A percentile compares a stretch with the other conserved stretches of the same genome.
These are phyloP conservation scores for Papilio glaucus DNA, from an alignment of 1,140 invertebrate species.

Conservation along the genomic window DNA sequence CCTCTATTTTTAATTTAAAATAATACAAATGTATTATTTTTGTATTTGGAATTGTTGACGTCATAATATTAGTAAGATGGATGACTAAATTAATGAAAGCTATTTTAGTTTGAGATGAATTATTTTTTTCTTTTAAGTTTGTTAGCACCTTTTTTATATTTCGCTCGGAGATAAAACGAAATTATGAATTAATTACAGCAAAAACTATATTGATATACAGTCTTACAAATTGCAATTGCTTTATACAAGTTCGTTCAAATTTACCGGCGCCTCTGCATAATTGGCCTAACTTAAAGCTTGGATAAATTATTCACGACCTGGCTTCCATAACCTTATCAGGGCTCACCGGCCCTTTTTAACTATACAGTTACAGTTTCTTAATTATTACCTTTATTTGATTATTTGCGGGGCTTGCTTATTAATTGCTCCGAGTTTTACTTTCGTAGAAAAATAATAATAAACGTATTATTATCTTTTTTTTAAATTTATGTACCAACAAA, in stretches of 20 bases:
- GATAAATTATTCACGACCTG: constrained; percentile 16
- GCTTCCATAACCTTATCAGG: not conserved
- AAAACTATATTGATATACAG: not conserved
- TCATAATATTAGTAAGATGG: too few relatives aligned
- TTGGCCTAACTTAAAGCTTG: constrained; percentile 9
- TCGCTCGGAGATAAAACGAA: not conserved
- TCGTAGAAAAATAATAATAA: not conserved
- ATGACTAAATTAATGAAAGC: too few relatives aligned
- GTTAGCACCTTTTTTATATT: not conserved
- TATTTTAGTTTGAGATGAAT: too few relatives aligned
- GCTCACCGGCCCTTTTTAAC: not conserved
- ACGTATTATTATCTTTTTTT: too few relatives aligned
- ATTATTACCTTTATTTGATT: not conserved
- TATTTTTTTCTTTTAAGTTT: not conserved
- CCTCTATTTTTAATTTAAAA: too few relatives aligned
- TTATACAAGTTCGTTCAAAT: not conserved
- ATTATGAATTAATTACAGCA: too few relatives aligned
- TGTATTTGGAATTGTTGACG: too few relatives aligned
- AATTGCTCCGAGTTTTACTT: not conserved
- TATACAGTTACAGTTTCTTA: not conserved
- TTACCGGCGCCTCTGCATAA: not conserved
- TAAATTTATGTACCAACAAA: too few relatives aligned
- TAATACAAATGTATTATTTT: too few relatives aligned
- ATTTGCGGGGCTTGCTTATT: not conserved
- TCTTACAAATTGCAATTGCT: not conserved